Evolutionary conservation across 1,140 invertebrate species (phyloP).

Genomic region (Lerema accius): DNA sequence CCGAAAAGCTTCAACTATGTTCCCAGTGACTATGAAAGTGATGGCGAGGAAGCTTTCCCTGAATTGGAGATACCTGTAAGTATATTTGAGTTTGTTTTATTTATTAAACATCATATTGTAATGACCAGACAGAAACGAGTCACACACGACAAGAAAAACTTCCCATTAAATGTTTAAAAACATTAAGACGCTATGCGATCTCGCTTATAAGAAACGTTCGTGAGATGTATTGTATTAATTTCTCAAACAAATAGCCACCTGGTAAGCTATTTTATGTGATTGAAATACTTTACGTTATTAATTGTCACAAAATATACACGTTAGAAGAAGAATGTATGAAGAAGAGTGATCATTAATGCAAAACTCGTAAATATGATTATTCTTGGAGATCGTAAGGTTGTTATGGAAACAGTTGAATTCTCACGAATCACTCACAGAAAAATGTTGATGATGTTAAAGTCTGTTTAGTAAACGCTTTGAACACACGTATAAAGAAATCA

Average conservation of each 20-base stretch:
- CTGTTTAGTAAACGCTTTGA: too few relatives aligned
- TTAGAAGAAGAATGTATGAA: too few relatives aligned
- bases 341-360: too few relatives aligned
- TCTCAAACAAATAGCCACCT: background rate
- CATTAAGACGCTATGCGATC: background rate
- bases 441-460: too few relatives aligned
- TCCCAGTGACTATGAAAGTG: slow-evolving; percentile 72
- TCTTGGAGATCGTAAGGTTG: too few relatives aligned
- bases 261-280: background rate
- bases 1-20: slow-evolving; percentile 52
- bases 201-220: background rate
- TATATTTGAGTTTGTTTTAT: slow-evolving; percentile 37
- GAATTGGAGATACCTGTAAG: slow-evolving; percentile 72
- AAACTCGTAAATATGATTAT: too few relatives aligned
- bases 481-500: too few relatives aligned
- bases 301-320: too few relatives aligned
- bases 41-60: slow-evolving; percentile 72
- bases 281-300: background rate
- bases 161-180: background rate
- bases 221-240: background rate
- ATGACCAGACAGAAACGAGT: background rate
- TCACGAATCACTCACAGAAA: too few relatives aligned
- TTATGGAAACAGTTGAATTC: too few relatives aligned
- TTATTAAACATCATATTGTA: slow-evolving; percentile 3
- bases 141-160: background rate